Evolutionary conservation across 1,140 invertebrate genomes (phyloP), one percentile per base, ranked within the genome.

Genomic region (Cheumatopsyche charites): DNA sequence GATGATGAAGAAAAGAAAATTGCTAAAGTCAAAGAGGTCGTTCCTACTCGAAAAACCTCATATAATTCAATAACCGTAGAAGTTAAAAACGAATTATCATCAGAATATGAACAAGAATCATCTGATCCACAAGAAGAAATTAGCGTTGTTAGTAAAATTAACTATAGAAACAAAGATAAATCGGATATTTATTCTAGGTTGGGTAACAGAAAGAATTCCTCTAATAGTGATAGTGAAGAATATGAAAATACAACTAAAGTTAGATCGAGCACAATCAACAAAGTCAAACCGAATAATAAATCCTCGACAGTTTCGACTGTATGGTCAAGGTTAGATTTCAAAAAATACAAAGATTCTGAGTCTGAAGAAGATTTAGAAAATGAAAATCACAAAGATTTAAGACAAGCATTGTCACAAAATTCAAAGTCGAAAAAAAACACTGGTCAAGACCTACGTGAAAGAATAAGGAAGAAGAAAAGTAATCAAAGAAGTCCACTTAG

Each of bases 1-100:
- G 93, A 94, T 82, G 92, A 94, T 77, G 90, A 93, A 80, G 91
- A 93, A 79, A 86, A 87, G 73, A 90, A 89, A 58, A 69, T 73
- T 1, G 70, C 71, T 15, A 75, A 73, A 65, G 55, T 29, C 12
- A 75, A 29, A 61, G 19, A 49, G 13, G 72, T 11, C 43, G 13
- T 52, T 19, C 17, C 29, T 1, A 17, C 63, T 13, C 49, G 25
- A 36, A 42, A 43, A 66, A 61, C 67, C 3, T 55, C 69, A 0
- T 29, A 67, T 0, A 71, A 70, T 36, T 55, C 41, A 43, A 75
- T 75, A 9, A 75, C 25, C 1, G 69, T 73, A 12, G 45, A 73
- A 65, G 69, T 75, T 3, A 71, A 71, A 63, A 75, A 75, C 67
- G 74, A 75, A 52, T 19, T 11, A 17, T 21, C 11, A 19, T 21